These are phyloP conservation scores for Ginglymostoma cirratum DNA, from an alignment of 2,113 vertebrate genomes.

Conservation along the genomic window DNA sequence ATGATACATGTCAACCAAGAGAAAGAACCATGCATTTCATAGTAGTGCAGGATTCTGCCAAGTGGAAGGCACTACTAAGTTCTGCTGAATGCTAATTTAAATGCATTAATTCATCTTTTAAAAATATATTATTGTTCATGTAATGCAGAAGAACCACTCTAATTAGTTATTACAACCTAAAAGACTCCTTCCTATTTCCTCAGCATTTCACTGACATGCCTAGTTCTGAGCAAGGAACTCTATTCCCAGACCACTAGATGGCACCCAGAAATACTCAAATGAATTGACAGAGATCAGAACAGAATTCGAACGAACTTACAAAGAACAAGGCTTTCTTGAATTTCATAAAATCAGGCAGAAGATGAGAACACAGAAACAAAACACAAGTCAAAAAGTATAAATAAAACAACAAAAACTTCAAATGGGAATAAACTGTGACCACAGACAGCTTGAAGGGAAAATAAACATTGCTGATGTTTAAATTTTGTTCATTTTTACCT, in stretches of 20 bases:
- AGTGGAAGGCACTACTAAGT: background rate
- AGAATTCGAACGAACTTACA: background rate
- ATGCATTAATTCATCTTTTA: background rate
- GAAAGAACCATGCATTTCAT: background rate
- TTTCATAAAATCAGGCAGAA: background rate
- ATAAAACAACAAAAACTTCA: background rate
- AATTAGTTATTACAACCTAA: background rate
- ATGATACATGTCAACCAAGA: background rate
- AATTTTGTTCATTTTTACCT: background rate
- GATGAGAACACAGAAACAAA: background rate
- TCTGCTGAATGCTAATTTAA: background rate
- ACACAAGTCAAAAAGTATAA: background rate
- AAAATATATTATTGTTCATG: background rate
- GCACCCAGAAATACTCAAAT: background rate
- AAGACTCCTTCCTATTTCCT: background rate
- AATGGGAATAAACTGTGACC: background rate
- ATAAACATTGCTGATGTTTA: background rate
- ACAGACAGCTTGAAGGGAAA: background rate
- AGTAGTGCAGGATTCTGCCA: background rate
- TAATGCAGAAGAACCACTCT: background rate
- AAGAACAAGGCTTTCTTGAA: background rate
- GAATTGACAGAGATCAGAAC: background rate
- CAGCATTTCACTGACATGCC: background rate
- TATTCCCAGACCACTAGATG: conserved; percentile 24
- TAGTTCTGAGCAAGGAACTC: background rate